A percentile compares a stretch with the other conserved stretches of the same genome.
phyloP scores from a whole-genome alignment of 2,113 vertebrate species.

The Petroica traversi region DNA sequence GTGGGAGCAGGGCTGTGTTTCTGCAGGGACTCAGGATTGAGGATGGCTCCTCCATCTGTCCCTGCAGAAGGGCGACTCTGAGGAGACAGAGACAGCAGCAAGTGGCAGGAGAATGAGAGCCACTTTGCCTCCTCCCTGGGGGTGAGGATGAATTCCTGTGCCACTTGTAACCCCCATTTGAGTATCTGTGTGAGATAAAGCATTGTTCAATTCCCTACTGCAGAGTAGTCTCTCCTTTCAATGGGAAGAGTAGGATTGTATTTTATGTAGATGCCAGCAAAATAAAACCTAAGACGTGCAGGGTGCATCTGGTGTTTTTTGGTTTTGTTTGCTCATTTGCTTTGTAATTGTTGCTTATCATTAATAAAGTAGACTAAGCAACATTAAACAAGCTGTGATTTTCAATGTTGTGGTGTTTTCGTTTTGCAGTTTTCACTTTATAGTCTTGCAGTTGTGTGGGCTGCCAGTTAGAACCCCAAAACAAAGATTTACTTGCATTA shows the following conservation, averaged over 20 bases:
- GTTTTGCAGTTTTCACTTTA: background rate
- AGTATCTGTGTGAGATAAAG: background rate
- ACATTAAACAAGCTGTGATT: background rate
- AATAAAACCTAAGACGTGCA: background rate
- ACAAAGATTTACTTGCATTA: background rate
- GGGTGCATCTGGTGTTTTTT: background rate
- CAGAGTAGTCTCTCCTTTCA: background rate
- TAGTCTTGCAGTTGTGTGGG: background rate
- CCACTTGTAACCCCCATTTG: rapidly evolving
- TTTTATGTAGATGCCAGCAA: background rate
- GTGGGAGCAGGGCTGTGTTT: background rate
- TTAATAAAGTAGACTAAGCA: background rate
- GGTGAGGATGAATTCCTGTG: rapidly evolving
- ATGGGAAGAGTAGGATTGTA: background rate
- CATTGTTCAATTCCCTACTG: background rate
- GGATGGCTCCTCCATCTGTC: no score
- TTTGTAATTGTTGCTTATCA: background rate
- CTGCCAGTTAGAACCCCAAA: background rate
- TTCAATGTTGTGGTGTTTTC: background rate
- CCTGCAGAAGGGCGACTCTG: rapidly evolving
- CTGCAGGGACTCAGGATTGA: background rate
- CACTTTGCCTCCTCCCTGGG: background rate
- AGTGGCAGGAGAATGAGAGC: background rate
- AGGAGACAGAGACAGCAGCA: background rate
- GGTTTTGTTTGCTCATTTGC: background rate